A percentile compares a stretch with the other conserved stretches of the same genome.
Conservation (phyloP, 2,888 invertebrate genomes). For the Resseliella maxima region DNA sequence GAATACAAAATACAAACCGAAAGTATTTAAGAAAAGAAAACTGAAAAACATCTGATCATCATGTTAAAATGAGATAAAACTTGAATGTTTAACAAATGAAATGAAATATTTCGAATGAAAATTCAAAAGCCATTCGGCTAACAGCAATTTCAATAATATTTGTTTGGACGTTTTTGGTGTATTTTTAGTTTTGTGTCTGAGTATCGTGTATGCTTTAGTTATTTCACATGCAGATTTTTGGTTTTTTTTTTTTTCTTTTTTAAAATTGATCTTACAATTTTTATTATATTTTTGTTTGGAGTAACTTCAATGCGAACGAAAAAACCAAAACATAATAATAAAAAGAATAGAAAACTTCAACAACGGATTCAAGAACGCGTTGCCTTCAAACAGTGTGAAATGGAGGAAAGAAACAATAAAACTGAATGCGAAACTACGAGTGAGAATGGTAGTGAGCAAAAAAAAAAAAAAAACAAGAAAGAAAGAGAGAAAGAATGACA, state of each 20-base stretch:
- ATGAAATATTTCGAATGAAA: not conserved
- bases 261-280: not conserved
- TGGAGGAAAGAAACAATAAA: not conserved
- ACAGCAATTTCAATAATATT: not conserved
- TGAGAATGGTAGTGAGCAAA: too few species aligned
- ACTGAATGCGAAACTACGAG: not conserved
- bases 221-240: not conserved
- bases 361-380: not conserved
- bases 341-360: not conserved
- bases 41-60: too few species aligned
- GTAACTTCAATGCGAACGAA: not conserved
- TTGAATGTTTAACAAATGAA: too few species aligned
- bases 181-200: not conserved
- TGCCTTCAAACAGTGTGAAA: not conserved
- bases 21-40: too few species aligned
- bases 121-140: not conserved
- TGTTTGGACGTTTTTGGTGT: not conserved
- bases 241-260: not conserved
- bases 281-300: not conserved
- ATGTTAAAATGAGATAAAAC: too few species aligned
- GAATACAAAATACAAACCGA: too few species aligned
- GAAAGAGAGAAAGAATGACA: too few species aligned
- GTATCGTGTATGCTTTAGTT: not conserved
- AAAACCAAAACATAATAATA: not conserved
- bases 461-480: not conserved